Evolutionary conservation across 2,113 vertebrate genomes (phyloP).

Genomic region (Larimichthys crocea): DNA sequence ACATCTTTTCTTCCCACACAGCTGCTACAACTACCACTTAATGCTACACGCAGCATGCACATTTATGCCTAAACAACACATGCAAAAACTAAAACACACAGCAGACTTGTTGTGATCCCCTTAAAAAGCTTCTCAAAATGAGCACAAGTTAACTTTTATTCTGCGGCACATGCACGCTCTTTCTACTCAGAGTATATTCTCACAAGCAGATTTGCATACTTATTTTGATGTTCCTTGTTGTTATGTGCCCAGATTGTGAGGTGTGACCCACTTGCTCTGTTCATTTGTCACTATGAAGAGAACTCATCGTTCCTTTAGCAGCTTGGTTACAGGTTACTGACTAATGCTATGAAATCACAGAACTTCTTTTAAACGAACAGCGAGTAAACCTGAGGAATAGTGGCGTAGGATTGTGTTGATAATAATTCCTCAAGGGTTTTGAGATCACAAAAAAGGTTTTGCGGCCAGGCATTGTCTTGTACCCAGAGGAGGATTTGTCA

Average conservation of each 20-base stretch:
- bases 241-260: slow-evolving; percentile 62
- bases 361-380: slow-evolving; percentile 26
- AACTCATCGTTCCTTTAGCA: slow-evolving; percentile 50
- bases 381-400: slow-evolving; percentile 37
- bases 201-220: slow-evolving; percentile 71
- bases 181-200: slow-evolving; percentile 54
- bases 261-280: slow-evolving; percentile 78
- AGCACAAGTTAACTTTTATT: slow-evolving; percentile 54
- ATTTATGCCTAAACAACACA: slow-evolving; percentile 36
- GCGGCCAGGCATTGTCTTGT: background rate
- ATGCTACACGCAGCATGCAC: slow-evolving; percentile 29
- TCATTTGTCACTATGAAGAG: slow-evolving; percentile 68
- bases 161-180: slow-evolving; percentile 4
- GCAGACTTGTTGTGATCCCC: slow-evolving; percentile 54
- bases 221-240: slow-evolving; percentile 68
- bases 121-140: slow-evolving; percentile 62
- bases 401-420: slow-evolving; percentile 6
- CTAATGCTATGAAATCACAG: slow-evolving; percentile 50
- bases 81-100: slow-evolving; percentile 64
- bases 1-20: slow-evolving; percentile 9
- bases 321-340: slow-evolving; percentile 46
- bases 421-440: slow-evolving; percentile 24
- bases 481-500: slow-evolving; percentile 1
- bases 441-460: slow-evolving; percentile 1
- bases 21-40: slow-evolving; percentile 35